These are phyloP conservation scores for Tetragnatha montana DNA, from an alignment of 2,888 invertebrate genomes.

Conservation along the genomic window DNA sequence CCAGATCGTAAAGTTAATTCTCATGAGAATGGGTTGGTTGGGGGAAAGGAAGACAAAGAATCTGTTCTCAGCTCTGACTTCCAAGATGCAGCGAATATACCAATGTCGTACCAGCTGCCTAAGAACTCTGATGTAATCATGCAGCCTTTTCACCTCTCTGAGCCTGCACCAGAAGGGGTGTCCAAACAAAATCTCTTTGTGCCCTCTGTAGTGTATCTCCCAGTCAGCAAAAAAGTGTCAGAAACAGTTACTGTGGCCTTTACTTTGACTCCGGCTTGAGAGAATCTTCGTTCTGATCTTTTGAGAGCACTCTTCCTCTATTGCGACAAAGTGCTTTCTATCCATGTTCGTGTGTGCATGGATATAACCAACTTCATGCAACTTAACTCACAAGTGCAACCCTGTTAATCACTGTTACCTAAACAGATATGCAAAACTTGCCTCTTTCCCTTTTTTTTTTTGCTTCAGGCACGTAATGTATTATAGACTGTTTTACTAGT, in stretches of 20 bases:
- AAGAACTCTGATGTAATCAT: conserved; percentile 82
- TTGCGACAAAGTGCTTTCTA: conserved; percentile 16
- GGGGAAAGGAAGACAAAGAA: conserved; percentile 38
- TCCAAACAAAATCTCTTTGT: conserved; percentile 81
- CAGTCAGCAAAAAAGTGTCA: conserved; percentile 90
- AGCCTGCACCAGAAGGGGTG: conserved; percentile 75
- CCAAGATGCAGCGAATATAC: conserved; percentile 73
- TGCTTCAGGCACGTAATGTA: not conserved
- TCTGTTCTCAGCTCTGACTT: conserved; percentile 60
- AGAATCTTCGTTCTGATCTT: conserved; percentile 7
- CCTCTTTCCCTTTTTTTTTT: not conserved
- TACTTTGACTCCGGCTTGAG: conserved; percentile 92
- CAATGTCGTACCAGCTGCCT: conserved; percentile 75
- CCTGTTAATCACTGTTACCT: conserved; percentile 23
- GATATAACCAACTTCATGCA: conserved; percentile 34
- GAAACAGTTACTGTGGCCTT: conserved; percentile 92
- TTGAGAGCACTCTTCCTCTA: conserved; percentile 23
- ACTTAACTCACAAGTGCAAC: conserved; percentile 18
- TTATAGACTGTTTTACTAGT: not conserved
- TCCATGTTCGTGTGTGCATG: conserved; percentile 20
- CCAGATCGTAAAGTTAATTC: conserved; percentile 25
- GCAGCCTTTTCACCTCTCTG: conserved; percentile 93
- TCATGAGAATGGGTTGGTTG: conserved; percentile 47
- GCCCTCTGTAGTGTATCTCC: conserved; percentile 94
- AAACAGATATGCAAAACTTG: not conserved